Evolutionary conservation across 2,888 invertebrate species (phyloP).

Genomic region (Lepidocyrtinus sp.): DNA sequence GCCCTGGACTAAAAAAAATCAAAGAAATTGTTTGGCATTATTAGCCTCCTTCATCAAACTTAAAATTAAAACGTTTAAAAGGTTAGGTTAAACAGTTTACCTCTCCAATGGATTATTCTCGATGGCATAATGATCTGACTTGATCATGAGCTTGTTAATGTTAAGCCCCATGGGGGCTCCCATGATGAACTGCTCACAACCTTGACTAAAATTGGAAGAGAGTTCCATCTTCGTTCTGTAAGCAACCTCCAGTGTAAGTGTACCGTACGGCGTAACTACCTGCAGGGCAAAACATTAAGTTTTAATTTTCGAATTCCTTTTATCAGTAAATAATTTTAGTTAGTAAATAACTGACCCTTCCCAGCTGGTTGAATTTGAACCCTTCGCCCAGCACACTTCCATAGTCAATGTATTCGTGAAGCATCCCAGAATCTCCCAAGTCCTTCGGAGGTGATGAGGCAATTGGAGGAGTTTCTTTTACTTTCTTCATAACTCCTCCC

Average conservation of each 20-base stretch:
- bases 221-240: slow-evolving; percentile 95
- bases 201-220: slow-evolving; percentile 79
- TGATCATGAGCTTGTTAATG: slow-evolving; percentile 82
- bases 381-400: slow-evolving; percentile 80
- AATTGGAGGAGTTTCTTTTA: slow-evolving; percentile 37
- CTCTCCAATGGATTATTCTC: slow-evolving; percentile 51
- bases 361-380: slow-evolving; percentile 84
- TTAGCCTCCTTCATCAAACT: too few relatives aligned
- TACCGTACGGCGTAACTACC: slow-evolving; percentile 86
- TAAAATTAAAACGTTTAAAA: too few relatives aligned
- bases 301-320: background rate
- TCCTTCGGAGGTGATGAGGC: slow-evolving; percentile 54
- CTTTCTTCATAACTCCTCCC: slow-evolving; percentile 41
- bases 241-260: slow-evolving; percentile 84
- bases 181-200: slow-evolving; percentile 30
- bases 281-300: slow-evolving; percentile 71
- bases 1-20: slow-evolving; percentile 37
- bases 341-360: slow-evolving; percentile 80
- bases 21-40: too few relatives aligned
- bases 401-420: slow-evolving; percentile 53
- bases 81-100: slow-evolving; percentile 26
- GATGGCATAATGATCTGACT: slow-evolving; percentile 84
- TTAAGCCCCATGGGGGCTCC: slow-evolving; percentile 74
- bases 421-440: slow-evolving; percentile 37
- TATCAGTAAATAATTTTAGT: too few relatives aligned